Conservation (phyloP, 2,113 vertebrate genomes). For the Pteronura brasiliensis region DNA sequence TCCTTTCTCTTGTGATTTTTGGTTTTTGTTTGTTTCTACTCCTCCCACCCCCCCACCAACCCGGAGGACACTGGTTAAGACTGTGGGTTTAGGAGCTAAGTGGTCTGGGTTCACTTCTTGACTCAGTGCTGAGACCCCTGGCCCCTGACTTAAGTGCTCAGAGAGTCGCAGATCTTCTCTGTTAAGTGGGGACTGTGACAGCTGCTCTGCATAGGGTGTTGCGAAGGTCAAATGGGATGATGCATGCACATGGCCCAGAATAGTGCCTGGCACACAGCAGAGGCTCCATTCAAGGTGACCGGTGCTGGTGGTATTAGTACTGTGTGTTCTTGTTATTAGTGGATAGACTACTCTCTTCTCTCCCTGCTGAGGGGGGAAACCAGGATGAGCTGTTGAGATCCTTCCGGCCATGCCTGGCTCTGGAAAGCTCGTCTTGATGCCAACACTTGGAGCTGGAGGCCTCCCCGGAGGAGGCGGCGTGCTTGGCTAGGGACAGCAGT, state of each 20-base stretch:
- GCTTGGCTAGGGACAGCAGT: background rate
- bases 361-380: background rate
- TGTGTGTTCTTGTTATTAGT: fast-evolving
- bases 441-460: background rate
- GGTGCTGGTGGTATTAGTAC: fast-evolving
- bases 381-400: background rate
- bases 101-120: background rate
- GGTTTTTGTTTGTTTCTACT: background rate
- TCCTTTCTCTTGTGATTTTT: background rate
- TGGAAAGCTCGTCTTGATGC: background rate
- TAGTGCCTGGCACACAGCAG: fast-evolving
- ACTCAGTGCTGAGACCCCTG: fast-evolving
- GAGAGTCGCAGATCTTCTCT: background rate
- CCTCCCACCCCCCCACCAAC: too few species aligned
- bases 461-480: background rate
- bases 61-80: background rate
- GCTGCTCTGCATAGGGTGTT: fast-evolving
- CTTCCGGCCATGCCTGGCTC: background rate
- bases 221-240: background rate
- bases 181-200: background rate
- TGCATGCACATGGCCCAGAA: fast-evolving
- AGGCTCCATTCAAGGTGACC: fast-evolving
- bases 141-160: background rate
- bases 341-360: background rate
- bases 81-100: background rate